A percentile compares a stretch with the other conserved stretches of the same genome.
Evolutionary conservation across 2,888 invertebrate genomes (phyloP).

Genomic region (Drosophila falleni): DNA sequence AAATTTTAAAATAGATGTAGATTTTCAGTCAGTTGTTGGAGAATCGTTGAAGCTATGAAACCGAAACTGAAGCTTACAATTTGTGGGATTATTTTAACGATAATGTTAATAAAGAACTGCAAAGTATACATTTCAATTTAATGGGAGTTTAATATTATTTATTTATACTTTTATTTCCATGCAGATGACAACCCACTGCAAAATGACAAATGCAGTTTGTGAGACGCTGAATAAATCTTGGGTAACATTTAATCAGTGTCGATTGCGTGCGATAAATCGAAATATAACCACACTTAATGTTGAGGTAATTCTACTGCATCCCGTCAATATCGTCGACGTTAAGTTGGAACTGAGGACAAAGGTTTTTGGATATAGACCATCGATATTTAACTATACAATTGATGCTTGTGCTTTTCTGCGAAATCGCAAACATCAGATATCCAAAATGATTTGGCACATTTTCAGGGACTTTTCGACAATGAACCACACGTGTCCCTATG

Average conservation of each 20-base stretch:
- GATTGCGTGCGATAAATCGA: conserved; percentile 34
- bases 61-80: neutral
- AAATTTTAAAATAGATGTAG: neutral
- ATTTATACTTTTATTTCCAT: neutral
- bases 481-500: conserved; percentile 47
- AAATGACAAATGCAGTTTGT: conserved; percentile 46
- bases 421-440: conserved; percentile 1
- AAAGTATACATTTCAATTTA: neutral
- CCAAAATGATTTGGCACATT: conserved; percentile 14
- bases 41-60: conserved; percentile 12
- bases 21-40: neutral
- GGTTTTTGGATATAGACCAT: conserved; percentile 42
- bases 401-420: conserved; percentile 25
- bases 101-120: conserved; percentile 1
- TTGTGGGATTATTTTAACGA: neutral
- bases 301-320: neutral
- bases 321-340: neutral
- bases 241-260: conserved; percentile 27
- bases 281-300: conserved; percentile 21
- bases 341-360: conserved; percentile 21
- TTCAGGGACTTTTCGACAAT: conserved; percentile 12
- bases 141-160: neutral
- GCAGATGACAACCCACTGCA: conserved; percentile 18
- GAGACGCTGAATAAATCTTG: conserved; percentile 31
- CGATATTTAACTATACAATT: conserved; percentile 23